Percentiles rank a stretch among this genome's conserved stretches.
Conservation (phyloP, 2,888 invertebrate genomes). For the Tachina lurida region DNA sequence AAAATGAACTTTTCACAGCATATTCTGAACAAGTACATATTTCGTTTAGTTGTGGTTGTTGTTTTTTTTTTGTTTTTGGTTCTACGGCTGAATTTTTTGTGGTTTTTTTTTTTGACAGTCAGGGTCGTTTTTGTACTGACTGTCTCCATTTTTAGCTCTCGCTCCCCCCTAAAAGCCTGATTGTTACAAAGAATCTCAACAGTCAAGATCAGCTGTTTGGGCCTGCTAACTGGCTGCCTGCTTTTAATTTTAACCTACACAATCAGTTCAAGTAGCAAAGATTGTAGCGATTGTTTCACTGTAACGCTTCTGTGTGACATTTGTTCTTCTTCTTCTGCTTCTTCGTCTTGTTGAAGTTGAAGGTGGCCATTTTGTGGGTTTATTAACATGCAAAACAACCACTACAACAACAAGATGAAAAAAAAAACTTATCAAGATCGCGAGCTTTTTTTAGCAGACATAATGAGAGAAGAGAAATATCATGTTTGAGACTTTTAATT, state of each 20-base stretch:
- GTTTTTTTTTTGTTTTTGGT: not conserved
- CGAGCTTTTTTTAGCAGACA: not conserved
- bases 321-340: constrained; percentile 8
- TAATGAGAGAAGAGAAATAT: not conserved
- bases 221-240: constrained; percentile 10
- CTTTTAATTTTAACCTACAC: not conserved
- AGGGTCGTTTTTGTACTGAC: constrained; percentile 47
- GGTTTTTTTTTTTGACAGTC: constrained; percentile 57
- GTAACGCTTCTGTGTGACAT: constrained; percentile 71
- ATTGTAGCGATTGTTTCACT: constrained; percentile 49
- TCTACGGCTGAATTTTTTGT: constrained; percentile 30
- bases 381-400: constrained; percentile 50
- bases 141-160: not conserved
- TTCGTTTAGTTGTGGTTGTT: constrained; percentile 14
- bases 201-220: constrained; percentile 48
- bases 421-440: constrained; percentile 40
- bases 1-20: constrained; percentile 58
- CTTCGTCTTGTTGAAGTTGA: constrained; percentile 23
- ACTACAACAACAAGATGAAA: not conserved
- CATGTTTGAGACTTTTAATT: not conserved
- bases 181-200: constrained; percentile 67
- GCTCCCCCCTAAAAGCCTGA: constrained; percentile 24
- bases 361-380: constrained; percentile 50
- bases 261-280: constrained; percentile 9
- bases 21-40: constrained; percentile 40